A percentile compares a stretch with the other conserved stretches of the same genome.
Conservation (phyloP, 2,113 vertebrate genomes). For the Mellivora capensis region DNA sequence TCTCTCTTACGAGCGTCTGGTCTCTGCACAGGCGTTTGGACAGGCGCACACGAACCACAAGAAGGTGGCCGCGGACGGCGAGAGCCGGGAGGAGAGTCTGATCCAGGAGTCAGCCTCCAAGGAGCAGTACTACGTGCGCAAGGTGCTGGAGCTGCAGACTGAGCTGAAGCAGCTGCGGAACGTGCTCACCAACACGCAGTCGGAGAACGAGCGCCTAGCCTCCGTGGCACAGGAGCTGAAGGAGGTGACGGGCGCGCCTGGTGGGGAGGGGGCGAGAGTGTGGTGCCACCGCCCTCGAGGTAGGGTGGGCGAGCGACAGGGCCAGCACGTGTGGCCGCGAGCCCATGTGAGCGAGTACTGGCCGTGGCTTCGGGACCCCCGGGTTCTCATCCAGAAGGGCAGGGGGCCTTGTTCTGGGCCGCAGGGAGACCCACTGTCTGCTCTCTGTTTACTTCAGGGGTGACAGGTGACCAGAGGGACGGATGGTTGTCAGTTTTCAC, state of each 20-base stretch:
- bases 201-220: constrained; percentile 93
- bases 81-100: constrained; percentile 96
- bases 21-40: constrained; percentile 91
- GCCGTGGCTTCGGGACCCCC: neutral
- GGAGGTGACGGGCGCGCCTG: constrained; percentile 83
- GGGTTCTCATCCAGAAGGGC: neutral
- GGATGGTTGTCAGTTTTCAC: neutral
- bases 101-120: constrained; percentile 98
- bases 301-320: neutral
- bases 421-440: neutral
- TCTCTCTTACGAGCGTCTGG: neutral
- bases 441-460: neutral
- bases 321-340: neutral
- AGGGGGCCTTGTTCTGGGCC: neutral
- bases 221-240: constrained; percentile 91
- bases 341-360: neutral
- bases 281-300: neutral
- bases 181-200: constrained; percentile 88
- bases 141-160: constrained; percentile 94
- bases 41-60: constrained; percentile 96
- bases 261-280: neutral
- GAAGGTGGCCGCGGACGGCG: constrained; percentile 97
- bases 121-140: constrained; percentile 95
- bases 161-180: constrained; percentile 93
- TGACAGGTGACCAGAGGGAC: neutral